These are phyloP conservation scores for Watsonalla binaria DNA, from an alignment of 2,888 invertebrate genomes.

Conservation along the genomic window DNA sequence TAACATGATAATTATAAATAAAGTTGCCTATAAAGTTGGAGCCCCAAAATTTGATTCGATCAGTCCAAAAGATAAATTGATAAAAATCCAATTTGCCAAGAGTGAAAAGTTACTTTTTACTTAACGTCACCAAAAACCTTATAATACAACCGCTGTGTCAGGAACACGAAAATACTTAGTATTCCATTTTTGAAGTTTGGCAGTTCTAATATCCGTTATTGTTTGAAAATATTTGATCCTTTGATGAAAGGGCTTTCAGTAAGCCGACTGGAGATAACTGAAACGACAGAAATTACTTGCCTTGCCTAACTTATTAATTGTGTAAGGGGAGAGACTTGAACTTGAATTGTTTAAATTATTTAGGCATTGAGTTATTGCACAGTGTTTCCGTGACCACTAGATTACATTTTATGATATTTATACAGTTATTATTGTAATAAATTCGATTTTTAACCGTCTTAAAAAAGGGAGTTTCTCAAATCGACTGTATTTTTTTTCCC, in stretches of 20 bases:
- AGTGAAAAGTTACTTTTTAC: background rate
- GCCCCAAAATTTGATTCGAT: background rate
- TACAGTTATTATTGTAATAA: background rate
- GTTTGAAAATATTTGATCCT: conserved; percentile 38
- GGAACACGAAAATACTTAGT: conserved; percentile 7
- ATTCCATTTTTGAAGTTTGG: conserved; percentile 32
- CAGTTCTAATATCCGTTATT: conserved; percentile 47
- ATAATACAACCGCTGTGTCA: conserved; percentile 11
- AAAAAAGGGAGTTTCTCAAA: no score
- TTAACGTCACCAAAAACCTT: conserved; percentile 1
- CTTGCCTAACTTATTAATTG: conserved; percentile 15
- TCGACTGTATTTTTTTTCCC: no score
- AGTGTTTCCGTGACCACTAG: background rate
- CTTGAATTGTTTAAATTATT: background rate
- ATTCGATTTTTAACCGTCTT: no score
- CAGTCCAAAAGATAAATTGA: background rate
- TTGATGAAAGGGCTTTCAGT: conserved; percentile 17
- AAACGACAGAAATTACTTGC: conserved; percentile 18
- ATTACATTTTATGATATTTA: background rate
- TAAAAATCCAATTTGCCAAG: background rate
- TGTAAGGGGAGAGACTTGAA: conserved; percentile 1
- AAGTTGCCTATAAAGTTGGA: background rate
- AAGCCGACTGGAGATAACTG: conserved; percentile 18
- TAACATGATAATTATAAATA: no score
- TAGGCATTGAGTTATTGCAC: background rate